phyloP scores from a whole-genome alignment of 2,113 vertebrate genomes.

The Meleagris gallopavo region DNA sequence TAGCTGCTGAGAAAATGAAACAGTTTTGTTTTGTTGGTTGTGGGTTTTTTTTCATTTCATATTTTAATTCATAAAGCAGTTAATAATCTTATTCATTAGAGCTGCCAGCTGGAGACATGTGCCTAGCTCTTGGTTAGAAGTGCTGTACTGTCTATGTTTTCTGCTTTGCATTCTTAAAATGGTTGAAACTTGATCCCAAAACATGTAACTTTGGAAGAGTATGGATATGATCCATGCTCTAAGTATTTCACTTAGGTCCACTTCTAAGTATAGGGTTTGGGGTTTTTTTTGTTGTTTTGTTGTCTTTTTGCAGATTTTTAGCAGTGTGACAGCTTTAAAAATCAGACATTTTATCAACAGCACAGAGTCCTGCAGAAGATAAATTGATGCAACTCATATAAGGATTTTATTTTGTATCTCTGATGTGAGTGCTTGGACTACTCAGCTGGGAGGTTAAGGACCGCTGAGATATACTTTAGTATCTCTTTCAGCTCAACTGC shows the following conservation, averaged over 20 bases:
- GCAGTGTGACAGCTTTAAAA: not conserved
- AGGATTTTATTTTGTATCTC: not conserved
- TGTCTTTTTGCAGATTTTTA: not conserved
- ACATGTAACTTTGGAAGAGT: not conserved
- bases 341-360: not conserved
- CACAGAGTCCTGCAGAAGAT: not conserved
- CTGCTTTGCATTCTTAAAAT: conserved; percentile 23
- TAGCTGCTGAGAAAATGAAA: conserved; percentile 71
- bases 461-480: not conserved
- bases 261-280: not conserved
- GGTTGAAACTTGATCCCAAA: conserved; percentile 2
- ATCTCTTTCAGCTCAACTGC: not conserved
- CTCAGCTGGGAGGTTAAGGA: not conserved
- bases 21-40: not conserved
- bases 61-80: conserved; percentile 65
- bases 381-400: not conserved
- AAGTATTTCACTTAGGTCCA: not conserved
- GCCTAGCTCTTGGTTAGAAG: conserved; percentile 25
- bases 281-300: not conserved
- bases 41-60: not conserved
- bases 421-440: not conserved
- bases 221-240: not conserved
- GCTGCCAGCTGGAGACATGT: not conserved
- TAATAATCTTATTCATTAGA: conserved; percentile 25
- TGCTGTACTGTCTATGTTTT: not conserved